Percentiles rank a stretch among this genome's conserved stretches.
phyloP scores from a whole-genome alignment of 2,113 vertebrate species.

The Dolichallabes microphthalmus region DNA sequence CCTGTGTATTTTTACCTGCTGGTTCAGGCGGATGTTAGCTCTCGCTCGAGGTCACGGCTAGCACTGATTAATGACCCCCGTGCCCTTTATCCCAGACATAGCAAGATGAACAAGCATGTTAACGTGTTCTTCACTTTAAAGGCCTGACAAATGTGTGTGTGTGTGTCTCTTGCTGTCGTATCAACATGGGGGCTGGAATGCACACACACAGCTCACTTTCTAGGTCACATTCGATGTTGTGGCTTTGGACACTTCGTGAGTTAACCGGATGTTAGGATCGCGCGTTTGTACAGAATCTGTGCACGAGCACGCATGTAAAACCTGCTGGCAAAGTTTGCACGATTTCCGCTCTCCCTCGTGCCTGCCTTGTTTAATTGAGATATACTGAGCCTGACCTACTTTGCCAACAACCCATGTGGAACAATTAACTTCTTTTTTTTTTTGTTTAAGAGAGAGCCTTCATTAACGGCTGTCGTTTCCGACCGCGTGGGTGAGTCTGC shows the following conservation, averaged over 20 bases:
- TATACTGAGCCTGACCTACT: conserved; percentile 70
- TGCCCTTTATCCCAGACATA: conserved; percentile 12
- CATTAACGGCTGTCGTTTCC: conserved; percentile 59
- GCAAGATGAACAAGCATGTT: conserved; percentile 1
- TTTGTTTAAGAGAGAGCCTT: conserved; percentile 47
- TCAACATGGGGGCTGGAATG: not conserved
- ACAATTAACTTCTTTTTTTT: conserved; percentile 61
- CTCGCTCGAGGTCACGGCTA: conserved; percentile 2
- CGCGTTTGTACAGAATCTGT: not conserved
- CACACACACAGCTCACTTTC: conserved; percentile 42
- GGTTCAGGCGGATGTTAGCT: conserved; percentile 56
- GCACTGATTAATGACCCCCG: conserved; percentile 48
- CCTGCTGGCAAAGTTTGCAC: conserved; percentile 30
- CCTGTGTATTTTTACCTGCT: conserved; percentile 52
- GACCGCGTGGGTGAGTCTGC: conserved; percentile 23
- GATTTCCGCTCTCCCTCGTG: conserved; percentile 17
- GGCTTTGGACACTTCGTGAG: not conserved
- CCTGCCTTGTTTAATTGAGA: conserved; percentile 60
- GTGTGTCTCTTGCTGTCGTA: conserved; percentile 54
- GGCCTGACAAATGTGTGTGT: conserved; percentile 59
- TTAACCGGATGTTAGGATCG: not conserved
- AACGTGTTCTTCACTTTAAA: conserved; percentile 48
- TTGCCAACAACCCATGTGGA: conserved; percentile 65
- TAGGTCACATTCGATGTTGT: conserved; percentile 50
- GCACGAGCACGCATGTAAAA: conserved; percentile 44